Percentiles rank a stretch among this genome's conserved stretches.
Conservation (phyloP, 2,888 invertebrate species). For the Dysmachus trigonus region DNA sequence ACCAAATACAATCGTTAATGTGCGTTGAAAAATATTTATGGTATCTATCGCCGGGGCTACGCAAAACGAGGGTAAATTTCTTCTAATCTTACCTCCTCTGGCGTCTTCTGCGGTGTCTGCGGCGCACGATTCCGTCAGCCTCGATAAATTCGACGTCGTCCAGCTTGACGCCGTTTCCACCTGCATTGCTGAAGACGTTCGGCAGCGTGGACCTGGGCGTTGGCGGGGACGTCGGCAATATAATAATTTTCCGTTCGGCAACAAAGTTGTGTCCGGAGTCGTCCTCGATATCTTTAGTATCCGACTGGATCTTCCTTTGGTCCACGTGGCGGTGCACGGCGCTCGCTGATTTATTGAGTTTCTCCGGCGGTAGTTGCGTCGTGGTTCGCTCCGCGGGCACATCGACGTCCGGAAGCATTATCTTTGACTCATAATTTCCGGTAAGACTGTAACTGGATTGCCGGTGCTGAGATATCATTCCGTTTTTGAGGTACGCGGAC, state of each 20-base stretch:
- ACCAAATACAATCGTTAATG: background rate
- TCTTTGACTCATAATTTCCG: conserved; percentile 3
- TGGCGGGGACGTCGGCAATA: conserved; percentile 62
- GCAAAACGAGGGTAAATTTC: background rate
- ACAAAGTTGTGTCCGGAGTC: conserved; percentile 64
- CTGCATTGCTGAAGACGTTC: conserved; percentile 64
- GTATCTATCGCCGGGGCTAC: too few relatives aligned
- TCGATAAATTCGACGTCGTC: conserved; percentile 63
- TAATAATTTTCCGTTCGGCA: conserved; percentile 59
- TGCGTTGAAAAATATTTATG: background rate
- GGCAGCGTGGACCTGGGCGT: conserved; percentile 61
- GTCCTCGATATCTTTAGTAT: conserved; percentile 64
- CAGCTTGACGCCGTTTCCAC: conserved; percentile 63
- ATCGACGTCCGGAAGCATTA: background rate
- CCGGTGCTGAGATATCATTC: conserved; percentile 54
- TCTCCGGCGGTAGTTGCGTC: conserved; percentile 60
- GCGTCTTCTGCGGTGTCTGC: conserved; percentile 60
- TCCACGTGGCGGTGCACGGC: conserved; percentile 58
- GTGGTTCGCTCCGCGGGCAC: conserved; percentile 31
- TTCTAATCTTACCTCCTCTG: conserved; percentile 57
- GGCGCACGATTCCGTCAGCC: conserved; percentile 58
- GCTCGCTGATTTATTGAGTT: conserved; percentile 57
- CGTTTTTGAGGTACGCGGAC: conserved; percentile 59
- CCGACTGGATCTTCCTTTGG: conserved; percentile 63
- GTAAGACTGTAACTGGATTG: conserved; percentile 1